These are phyloP conservation scores for Galeruca laticollis DNA, from an alignment of 2,888 invertebrate genomes.

Conservation along the genomic window DNA sequence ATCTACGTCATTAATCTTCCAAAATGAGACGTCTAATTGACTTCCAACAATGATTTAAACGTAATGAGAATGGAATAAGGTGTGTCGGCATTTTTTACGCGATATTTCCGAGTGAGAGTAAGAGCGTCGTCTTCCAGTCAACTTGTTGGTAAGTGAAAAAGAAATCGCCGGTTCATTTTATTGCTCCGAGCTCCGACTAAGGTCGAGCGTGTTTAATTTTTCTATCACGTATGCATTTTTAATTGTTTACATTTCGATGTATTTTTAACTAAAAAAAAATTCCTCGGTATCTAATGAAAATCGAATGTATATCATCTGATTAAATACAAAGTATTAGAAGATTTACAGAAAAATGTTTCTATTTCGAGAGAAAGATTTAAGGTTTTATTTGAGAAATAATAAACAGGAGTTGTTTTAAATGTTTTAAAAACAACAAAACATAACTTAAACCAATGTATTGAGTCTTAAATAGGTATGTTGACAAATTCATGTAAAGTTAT, in stretches of 20 bases:
- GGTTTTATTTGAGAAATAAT: no score
- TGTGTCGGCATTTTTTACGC: background rate
- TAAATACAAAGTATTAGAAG: background rate
- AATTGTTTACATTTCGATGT: slow-evolving; percentile 4
- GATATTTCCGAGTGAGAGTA: background rate
- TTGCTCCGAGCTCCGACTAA: background rate
- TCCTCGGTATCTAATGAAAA: background rate
- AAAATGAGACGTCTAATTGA: background rate
- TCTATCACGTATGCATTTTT: background rate
- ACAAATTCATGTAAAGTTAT: no score
- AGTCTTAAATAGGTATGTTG: no score
- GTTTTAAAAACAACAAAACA: no score
- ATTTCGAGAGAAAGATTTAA: no score
- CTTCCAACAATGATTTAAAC: background rate
- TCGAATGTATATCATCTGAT: background rate
- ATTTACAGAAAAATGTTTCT: no score
- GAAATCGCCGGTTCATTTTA: background rate
- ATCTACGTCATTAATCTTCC: background rate
- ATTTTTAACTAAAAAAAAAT: background rate
- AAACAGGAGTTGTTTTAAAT: no score
- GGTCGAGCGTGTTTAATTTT: background rate
- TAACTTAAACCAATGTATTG: no score
- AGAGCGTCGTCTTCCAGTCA: background rate
- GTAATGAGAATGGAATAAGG: background rate
- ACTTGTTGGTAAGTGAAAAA: background rate